Evolutionary conservation across 2,113 vertebrate genomes (phyloP), one percentile per base, ranked within the genome.

Genomic region (Nannobrachium achirus): DNA sequence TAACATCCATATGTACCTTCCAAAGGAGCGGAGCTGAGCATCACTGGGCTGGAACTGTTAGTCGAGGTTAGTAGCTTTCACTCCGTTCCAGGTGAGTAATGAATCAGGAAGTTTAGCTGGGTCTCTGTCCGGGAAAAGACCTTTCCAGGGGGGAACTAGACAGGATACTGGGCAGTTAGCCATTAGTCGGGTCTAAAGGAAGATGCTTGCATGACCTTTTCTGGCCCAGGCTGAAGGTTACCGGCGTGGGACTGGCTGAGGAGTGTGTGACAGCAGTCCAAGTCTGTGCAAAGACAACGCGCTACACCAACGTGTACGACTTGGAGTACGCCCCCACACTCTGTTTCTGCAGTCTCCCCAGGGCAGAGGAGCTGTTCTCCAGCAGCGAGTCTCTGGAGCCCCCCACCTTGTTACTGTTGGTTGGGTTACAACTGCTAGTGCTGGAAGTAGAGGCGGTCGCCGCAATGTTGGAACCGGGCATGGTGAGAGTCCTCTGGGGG

Each of bases 271-370:
- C 72, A 72, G 83, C 81, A 73, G 76, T 60, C 81, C 58, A 46
- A 76, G 76, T 78, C 78, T 78, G 78, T 82, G 83, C 76, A 48
- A 69, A 61, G 71, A 60, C 10, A 39, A 10, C 18, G 39, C 46
- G 75, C 94, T 98, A 99, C 92, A 99, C 97, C 88, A 99, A 92
- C 0, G 97, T 98, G 92, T 99, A 99, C 60, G 97, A 98, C 89
- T 99, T 99, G 80, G 97, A 98, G 91, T 98, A 98, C 69, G 96
- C 95, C 51, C 90, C 89, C 40, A 94, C 96, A 0, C 95, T 96
- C 77, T 95, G 97, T 91, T 99, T 99, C 92, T 98, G 97, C 85
- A 96, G 88, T 80, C 97, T 90, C 78, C 95, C 95, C 46, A 95
- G 92, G 0, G 95, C 97, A 0, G 97, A 96, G 0, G 95, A 94